These are phyloP conservation scores for Microctenopoma steveboyesi DNA, from an alignment of 2,797 vertebrate genomes.

Conservation along the genomic window DNA sequence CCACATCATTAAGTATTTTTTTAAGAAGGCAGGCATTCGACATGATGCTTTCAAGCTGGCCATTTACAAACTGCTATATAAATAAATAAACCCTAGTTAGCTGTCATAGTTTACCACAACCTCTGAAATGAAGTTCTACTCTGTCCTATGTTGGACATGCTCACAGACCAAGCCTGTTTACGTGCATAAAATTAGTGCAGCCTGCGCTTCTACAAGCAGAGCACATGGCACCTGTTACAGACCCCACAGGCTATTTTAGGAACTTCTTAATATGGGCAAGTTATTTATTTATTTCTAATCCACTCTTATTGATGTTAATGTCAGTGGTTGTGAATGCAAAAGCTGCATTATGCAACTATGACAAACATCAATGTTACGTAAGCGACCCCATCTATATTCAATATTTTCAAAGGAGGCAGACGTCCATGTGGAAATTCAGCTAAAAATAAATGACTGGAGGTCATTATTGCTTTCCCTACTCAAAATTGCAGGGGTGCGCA, in stretches of 20 bases:
- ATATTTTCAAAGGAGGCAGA: slow-evolving; percentile 27
- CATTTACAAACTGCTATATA: too few relatives aligned
- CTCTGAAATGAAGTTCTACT: not conserved
- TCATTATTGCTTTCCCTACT: slow-evolving; percentile 1
- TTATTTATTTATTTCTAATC: slow-evolving; percentile 85
- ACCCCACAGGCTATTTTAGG: slow-evolving; percentile 91
- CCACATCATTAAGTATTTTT: too few relatives aligned
- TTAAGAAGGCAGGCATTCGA: too few relatives aligned
- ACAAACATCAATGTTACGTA: slow-evolving; percentile 25
- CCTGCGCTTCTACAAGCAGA: slow-evolving; percentile 81
- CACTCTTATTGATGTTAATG: slow-evolving; percentile 62
- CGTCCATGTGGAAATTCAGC: slow-evolving; percentile 24
- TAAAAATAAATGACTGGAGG: slow-evolving; percentile 25
- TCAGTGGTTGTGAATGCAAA: slow-evolving; percentile 39
- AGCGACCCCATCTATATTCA: slow-evolving; percentile 16
- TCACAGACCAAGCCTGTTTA: slow-evolving; percentile 72
- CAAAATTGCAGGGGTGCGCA: not conserved
- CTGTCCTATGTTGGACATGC: slow-evolving; percentile 27
- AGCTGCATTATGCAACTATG: slow-evolving; percentile 32
- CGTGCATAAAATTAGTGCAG: slow-evolving; percentile 80
- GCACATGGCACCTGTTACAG: slow-evolving; percentile 92
- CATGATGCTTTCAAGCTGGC: too few relatives aligned
- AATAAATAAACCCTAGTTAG: too few relatives aligned
- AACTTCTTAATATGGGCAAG: slow-evolving; percentile 87
- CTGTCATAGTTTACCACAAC: not conserved